Evolutionary conservation across 2,113 vertebrate genomes (phyloP), one percentile per base, ranked within the genome.

Genomic region (Sander lucioperca): DNA sequence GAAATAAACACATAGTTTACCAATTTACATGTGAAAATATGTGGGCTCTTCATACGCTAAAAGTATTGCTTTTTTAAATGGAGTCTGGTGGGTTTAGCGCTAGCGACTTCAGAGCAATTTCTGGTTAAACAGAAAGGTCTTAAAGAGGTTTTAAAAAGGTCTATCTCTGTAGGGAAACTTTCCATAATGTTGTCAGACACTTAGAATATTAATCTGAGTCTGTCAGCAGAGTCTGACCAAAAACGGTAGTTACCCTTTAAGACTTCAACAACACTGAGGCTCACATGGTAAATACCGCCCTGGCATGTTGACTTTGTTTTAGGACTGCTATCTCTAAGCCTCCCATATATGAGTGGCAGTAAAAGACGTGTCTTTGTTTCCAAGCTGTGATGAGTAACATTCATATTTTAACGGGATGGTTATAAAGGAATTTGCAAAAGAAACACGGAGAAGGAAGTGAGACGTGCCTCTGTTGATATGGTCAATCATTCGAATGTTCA

Each of bases 361-460:
- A 16, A 57, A 63, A 47, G 3, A 27, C 67, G 18, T 2, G 0
- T 69, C 23, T 65, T 19, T 19, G 67, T 43, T 7, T 27, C 9
- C 11, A 3, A n/a, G 30, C 36, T 1, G 4, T 16, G 33, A 33
- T 61, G 43, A 64, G 30, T 4, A 13, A 25, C 16, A 5, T 14
- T 56, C 1, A 12, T 27, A 13, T 30, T 70, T 62, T 57, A 39
- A 50, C 69, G 1, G 8, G 27, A 18, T 1, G 56, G 23, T 8
- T 45, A 2, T 74, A 15, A 80, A 86, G 33, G 45, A 82, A 43
- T 48, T 16, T 69, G 67, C 6, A 47, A 63, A 74, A 25, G 74
- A 86, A 79, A 76, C 77, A 71, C 2, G 13, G 25, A 81, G 18
- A 63, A 64, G 75, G 74, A 87, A 23, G 45, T 7, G 16, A 45